Conservation (phyloP, 2,888 invertebrate genomes). For the Caenorhabditis imperialis region DNA sequence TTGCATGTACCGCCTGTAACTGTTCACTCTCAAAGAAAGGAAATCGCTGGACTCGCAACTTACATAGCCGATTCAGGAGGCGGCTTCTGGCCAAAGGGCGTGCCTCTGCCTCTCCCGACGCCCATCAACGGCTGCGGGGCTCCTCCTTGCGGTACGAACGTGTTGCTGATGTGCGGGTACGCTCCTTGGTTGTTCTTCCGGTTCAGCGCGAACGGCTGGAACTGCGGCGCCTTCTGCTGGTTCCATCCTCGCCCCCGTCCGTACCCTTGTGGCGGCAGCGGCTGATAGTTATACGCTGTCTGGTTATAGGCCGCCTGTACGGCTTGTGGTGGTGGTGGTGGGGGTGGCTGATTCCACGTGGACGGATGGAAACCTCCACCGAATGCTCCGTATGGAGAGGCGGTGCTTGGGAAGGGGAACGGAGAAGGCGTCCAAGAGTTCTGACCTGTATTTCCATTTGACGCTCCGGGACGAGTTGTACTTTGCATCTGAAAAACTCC, state of each 20-base stretch:
- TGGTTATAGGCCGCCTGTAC: constrained; percentile 38
- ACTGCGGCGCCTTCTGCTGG: constrained; percentile 32
- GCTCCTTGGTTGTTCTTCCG: constrained; percentile 38
- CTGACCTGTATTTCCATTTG: constrained; percentile 52
- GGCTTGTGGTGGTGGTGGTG: constrained; percentile 23
- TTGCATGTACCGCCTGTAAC: constrained; percentile 86
- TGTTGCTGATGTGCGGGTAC: constrained; percentile 31
- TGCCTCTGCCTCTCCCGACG: constrained; percentile 28
- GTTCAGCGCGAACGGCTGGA: constrained; percentile 48
- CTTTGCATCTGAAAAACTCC: constrained; percentile 29
- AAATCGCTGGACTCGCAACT: constrained; percentile 1
- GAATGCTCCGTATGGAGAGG: constrained; percentile 36
- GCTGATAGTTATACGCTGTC: constrained; percentile 38
- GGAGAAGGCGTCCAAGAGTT: constrained; percentile 50
- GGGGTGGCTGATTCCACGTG: constrained; percentile 33
- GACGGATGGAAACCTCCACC: constrained; percentile 49
- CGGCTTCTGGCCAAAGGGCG: constrained; percentile 21
- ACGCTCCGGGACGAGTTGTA: constrained; percentile 9
- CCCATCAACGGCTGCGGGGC: constrained; percentile 34
- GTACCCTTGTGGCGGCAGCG: constrained; percentile 24
- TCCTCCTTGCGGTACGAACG: constrained; percentile 50
- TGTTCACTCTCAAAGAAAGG: background rate
- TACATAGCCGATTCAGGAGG: constrained; percentile 42
- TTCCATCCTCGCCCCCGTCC: constrained; percentile 54
- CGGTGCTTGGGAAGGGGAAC: constrained; percentile 37